Evolutionary conservation across 2,888 invertebrate genomes (phyloP), one percentile per base, ranked within the genome.

Genomic region (Pherbina coryleti): DNA sequence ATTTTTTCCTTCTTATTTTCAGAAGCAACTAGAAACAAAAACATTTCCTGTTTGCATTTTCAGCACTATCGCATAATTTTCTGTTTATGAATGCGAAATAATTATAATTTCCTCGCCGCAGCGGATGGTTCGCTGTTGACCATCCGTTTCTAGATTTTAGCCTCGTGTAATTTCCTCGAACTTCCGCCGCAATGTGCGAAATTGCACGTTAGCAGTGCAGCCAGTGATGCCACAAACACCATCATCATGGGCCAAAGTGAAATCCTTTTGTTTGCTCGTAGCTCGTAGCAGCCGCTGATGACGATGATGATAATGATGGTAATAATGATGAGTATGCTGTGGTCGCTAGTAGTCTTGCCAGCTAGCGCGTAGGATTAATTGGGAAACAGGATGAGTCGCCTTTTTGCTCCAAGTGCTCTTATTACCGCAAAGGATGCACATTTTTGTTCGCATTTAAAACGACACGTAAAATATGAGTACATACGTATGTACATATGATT

Each of bases 81-180:
- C 60, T 72, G 57, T 72, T 57, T 57, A 72, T 57, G 60, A 72
- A 72, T 72, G 72, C 72, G 37, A 72, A 72, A 72, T 72, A 72
- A 72, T 72, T 72, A 57, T 72, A 60, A 31, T 72, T 72, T 72
- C 37, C 57, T 14, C 57, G 25, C 72, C 72, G 25, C 11, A 72
- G 25, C 57, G 72, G 37, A 55, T 72, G 22, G 55, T 37, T 34
- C 55, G 44, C 57, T 60, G 44, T 72, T 72, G 72, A 72, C 72
- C 72, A 57, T 72, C 37, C 72, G 72, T 44, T 57, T 31, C 4
- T 37, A 34, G 60, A 55, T 60, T 57, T 57, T 57, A 22, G 72
- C 60, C 60, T 57, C 44, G 72, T 72, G 60, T 72, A 72, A 72
- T 72, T 72, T 72, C 72, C 72, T 72, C 60, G 19, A 57, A 72